Evolutionary conservation across 2,797 vertebrate genomes (phyloP).

Genomic region (Artibeus lituratus): DNA sequence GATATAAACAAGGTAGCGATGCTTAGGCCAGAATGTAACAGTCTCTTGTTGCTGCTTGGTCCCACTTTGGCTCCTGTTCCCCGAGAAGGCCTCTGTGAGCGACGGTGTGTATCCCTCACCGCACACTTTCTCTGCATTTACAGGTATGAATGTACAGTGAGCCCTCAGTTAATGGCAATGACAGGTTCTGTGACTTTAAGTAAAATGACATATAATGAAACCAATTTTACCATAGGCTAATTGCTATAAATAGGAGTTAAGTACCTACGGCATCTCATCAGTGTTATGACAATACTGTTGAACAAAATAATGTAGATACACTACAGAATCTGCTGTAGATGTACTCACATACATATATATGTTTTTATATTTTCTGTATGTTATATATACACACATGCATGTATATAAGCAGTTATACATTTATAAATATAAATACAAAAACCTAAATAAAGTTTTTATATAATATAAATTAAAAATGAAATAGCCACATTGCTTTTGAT

Average conservation of each 20-base stretch:
- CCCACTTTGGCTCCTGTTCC: not conserved
- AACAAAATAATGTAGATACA: no score
- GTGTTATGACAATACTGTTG: not conserved
- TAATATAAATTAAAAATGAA: not conserved
- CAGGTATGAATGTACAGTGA: not conserved
- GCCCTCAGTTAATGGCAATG: not conserved
- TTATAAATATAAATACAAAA: not conserved
- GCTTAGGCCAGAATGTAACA: not conserved
- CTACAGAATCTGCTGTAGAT: not conserved
- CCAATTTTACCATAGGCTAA: not conserved
- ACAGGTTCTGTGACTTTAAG: not conserved
- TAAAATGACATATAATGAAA: not conserved
- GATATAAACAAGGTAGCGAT: not conserved
- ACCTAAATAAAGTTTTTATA: not conserved
- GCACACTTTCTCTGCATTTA: not conserved
- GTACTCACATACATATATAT: not conserved
- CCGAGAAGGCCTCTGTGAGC: not conserved
- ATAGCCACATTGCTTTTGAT: not conserved
- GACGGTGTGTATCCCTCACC: not conserved
- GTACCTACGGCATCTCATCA: not conserved
- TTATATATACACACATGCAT: not conserved
- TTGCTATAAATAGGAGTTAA: not conserved
- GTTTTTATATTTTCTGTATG: not conserved
- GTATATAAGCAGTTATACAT: not conserved
- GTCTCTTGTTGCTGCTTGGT: not conserved